Percentiles rank a stretch among this genome's conserved stretches.
phyloP scores from a whole-genome alignment of 2,797 vertebrate species.

The Xenops minutus region DNA sequence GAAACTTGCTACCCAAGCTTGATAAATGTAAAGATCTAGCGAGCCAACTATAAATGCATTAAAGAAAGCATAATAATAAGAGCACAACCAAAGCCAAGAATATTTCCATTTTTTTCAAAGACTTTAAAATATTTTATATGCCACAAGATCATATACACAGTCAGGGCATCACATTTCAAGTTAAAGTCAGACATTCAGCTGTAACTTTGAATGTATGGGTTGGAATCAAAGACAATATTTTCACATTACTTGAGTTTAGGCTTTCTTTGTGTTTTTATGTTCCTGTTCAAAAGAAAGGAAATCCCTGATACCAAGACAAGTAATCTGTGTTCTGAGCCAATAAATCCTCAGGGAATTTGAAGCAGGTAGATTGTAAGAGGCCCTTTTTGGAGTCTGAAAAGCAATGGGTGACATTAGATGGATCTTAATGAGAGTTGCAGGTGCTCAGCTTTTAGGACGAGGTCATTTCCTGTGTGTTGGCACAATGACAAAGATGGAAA shows the following conservation, averaged over 20 bases:
- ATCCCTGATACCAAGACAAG: constrained; percentile 55
- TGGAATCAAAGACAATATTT: constrained; percentile 59
- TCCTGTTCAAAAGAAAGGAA: constrained; percentile 60
- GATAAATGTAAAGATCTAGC: not conserved
- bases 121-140: constrained; percentile 29
- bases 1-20: not conserved
- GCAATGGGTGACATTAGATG: constrained; percentile 13
- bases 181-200: constrained; percentile 36
- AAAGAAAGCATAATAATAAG: constrained; percentile 23
- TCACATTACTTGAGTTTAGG: constrained; percentile 49
- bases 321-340: constrained; percentile 47
- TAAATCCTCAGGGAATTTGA: constrained; percentile 55
- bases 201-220: constrained; percentile 23
- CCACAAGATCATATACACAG: not conserved
- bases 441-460: constrained; percentile 37
- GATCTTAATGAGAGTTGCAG: constrained; percentile 48
- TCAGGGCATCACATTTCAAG: constrained; percentile 27
- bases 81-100: constrained; percentile 6
- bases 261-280: constrained; percentile 52
- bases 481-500: constrained; percentile 44
- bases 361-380: constrained; percentile 53
- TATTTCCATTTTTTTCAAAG: constrained; percentile 19
- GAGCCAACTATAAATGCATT: not conserved
- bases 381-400: constrained; percentile 31
- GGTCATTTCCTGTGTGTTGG: constrained; percentile 44